These are phyloP conservation scores for Heliconius erato DNA, from an alignment of 2,888 invertebrate species.

Conservation along the genomic window DNA sequence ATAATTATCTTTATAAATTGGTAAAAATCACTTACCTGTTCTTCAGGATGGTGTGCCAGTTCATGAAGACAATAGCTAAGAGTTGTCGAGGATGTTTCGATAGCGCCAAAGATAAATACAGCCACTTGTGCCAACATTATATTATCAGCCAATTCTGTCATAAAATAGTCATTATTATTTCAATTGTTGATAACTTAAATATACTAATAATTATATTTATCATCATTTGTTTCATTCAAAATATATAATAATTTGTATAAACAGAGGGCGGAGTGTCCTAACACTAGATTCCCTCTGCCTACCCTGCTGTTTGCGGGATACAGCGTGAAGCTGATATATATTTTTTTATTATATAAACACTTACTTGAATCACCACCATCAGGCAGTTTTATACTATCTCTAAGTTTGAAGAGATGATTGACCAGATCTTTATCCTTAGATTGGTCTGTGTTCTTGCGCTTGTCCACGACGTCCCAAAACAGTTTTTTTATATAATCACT, in stretches of 20 bases:
- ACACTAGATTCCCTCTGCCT: too few species aligned
- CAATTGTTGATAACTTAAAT: not conserved
- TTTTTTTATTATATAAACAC: constrained; percentile 31
- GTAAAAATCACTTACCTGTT: constrained; percentile 61
- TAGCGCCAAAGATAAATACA: constrained; percentile 72
- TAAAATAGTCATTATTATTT: constrained; percentile 40
- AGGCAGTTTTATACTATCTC: constrained; percentile 69
- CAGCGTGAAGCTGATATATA: too few species aligned
- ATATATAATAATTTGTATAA: too few species aligned
- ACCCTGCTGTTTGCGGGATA: too few species aligned
- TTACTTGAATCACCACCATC: constrained; percentile 62
- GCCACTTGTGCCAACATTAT: constrained; percentile 76
- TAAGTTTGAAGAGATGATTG: constrained; percentile 69
- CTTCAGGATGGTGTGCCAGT: constrained; percentile 68
- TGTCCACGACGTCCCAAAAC: constrained; percentile 65
- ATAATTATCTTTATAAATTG: not conserved
- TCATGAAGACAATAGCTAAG: constrained; percentile 68
- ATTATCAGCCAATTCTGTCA: constrained; percentile 68
- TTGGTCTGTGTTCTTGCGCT: constrained; percentile 60
- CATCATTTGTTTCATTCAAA: not conserved
- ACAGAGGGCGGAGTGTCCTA: too few species aligned
- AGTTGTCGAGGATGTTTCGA: constrained; percentile 73
- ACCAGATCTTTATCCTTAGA: constrained; percentile 68
- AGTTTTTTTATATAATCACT: constrained; percentile 68
- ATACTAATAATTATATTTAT: not conserved